Evolutionary conservation across 2,113 vertebrate genomes (phyloP).

Genomic region (Daboia siamensis): DNA sequence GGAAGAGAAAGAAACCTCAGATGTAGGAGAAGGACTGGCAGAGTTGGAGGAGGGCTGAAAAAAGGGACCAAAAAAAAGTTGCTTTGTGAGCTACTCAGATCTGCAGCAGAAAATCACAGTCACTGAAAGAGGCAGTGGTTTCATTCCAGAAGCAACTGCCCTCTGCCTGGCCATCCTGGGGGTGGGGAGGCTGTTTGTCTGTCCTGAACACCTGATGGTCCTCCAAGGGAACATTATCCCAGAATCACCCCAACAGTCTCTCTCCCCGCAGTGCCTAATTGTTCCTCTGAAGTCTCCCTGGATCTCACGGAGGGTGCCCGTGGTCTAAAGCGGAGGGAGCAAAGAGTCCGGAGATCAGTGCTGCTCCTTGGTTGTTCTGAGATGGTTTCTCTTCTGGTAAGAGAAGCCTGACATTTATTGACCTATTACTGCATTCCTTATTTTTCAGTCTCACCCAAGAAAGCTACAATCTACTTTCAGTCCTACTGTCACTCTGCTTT

Average conservation of each 20-base stretch:
- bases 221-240: neutral
- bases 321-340: conserved; percentile 15
- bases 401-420: conserved; percentile 40
- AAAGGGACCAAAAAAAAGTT: neutral
- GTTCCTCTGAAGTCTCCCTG: no score
- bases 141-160: neutral
- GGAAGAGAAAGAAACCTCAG: neutral
- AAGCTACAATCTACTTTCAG: conserved; percentile 57
- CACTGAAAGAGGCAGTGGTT: neutral
- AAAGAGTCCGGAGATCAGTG: conserved; percentile 55
- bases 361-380: conserved; percentile 41
- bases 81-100: neutral
- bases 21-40: neutral
- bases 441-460: conserved; percentile 67
- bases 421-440: conserved; percentile 54
- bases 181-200: neutral
- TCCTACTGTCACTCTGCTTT: conserved; percentile 43
- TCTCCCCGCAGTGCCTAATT: neutral
- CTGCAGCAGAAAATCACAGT: neutral
- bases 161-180: neutral
- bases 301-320: neutral
- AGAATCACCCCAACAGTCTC: neutral
- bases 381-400: conserved; percentile 59
- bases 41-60: neutral
- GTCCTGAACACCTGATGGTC: neutral